These are phyloP conservation scores for Ruditapes philippinarum DNA, from an alignment of 1,140 invertebrate genomes.

Conservation along the genomic window DNA sequence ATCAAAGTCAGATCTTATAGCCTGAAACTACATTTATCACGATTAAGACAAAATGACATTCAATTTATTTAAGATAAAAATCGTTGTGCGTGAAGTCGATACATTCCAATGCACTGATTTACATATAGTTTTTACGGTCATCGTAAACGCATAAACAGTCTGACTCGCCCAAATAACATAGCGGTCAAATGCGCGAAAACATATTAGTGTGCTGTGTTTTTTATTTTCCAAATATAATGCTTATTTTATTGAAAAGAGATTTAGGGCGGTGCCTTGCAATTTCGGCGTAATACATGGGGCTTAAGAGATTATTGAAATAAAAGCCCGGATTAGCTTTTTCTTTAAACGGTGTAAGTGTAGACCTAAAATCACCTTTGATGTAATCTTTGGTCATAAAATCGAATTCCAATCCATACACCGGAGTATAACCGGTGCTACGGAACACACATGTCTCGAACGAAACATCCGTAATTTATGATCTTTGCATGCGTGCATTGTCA, in stretches of 20 bases:
- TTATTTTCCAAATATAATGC: too few species aligned
- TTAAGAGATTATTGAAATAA: background rate
- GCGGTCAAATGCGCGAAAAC: background rate
- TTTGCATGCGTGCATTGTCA: too few species aligned
- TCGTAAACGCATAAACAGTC: background rate
- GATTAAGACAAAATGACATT: background rate
- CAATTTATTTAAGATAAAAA: background rate
- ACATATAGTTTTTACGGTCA: background rate
- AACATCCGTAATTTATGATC: too few species aligned
- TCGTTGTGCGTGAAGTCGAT: background rate
- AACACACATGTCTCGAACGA: too few species aligned
- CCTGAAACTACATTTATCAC: background rate
- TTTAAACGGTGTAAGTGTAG: background rate
- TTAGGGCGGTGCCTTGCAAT: background rate
- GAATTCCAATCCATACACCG: background rate
- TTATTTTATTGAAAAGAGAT: conserved; percentile 13
- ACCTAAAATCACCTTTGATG: background rate
- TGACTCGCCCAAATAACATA: background rate
- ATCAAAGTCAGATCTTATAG: background rate
- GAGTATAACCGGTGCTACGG: background rate
- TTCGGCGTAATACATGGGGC: background rate
- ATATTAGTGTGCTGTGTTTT: background rate
- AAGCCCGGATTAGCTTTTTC: conserved; percentile 2
- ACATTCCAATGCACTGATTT: background rate
- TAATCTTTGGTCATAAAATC: background rate